A percentile compares a stretch with the other conserved stretches of the same genome.
These are phyloP conservation scores for Zoanthus solanderi DNA, from an alignment of 92 coral and sea anemone species.

Conservation along the genomic window DNA sequence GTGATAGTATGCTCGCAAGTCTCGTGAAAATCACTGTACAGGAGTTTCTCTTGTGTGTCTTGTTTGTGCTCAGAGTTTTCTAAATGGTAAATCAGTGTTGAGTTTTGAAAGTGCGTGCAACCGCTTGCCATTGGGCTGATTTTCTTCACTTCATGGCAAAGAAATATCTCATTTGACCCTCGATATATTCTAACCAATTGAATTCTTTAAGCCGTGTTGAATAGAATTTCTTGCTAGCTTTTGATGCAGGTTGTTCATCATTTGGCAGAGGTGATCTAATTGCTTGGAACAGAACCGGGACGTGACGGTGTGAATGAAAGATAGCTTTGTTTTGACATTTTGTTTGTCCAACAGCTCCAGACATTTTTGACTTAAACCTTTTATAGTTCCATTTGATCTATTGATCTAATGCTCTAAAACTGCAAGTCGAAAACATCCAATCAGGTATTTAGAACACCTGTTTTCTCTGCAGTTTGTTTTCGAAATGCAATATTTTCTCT, in stretches of 20 bases:
- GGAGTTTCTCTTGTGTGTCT: neutral
- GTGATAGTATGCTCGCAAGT: neutral
- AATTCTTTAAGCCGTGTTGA: neutral
- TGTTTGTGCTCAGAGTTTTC: neutral
- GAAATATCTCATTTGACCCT: neutral
- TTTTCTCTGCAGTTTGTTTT: neutral
- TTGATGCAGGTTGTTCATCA: conserved; percentile 15
- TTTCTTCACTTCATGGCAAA: neutral
- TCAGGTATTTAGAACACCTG: neutral
- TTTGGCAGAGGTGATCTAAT: neutral
- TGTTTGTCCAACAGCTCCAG: neutral
- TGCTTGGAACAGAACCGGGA: neutral
- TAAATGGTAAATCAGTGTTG: conserved; percentile 24
- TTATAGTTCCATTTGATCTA: neutral
- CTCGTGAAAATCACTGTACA: neutral
- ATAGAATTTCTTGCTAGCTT: conserved; percentile 10
- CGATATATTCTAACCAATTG: conserved; percentile 6
- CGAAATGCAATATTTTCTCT: no score
- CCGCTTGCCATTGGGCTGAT: conserved; percentile 17
- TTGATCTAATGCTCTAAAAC: conserved; percentile 6
- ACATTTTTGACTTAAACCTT: neutral
- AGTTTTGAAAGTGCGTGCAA: neutral
- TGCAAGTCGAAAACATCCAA: neutral
- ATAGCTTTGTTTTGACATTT: conserved; percentile 6
- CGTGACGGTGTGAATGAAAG: neutral